Base-by-base conservation (phyloP, 2,113 vertebrate genomes). In the Syngnathus scovelli region DNA sequence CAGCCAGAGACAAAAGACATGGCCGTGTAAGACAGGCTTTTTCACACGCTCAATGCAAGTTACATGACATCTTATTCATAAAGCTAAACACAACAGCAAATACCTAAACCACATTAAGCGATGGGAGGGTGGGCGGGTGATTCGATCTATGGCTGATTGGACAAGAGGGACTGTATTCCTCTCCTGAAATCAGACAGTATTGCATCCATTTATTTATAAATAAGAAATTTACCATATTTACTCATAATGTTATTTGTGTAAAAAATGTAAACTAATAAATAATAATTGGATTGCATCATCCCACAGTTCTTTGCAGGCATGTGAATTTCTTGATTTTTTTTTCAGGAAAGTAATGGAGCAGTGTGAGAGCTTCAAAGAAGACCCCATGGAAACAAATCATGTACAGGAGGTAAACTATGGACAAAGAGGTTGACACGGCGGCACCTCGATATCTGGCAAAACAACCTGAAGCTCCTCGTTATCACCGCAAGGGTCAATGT, bases 281-380 rank as follows among this genome's bases (percentile, higher is more conserved):
- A 33, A 33, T 33, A 33, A 33, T 33, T 33, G 4, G 27, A 58
- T 44, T 62, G 41, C 21, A 62, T 16, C 13, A 23, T 23, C 6
- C n/a, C 19, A 18, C n/a, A 43, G 21, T 43, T 43, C 11, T 16
- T 18, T 64, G 16, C 10, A 16, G 23, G 1, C 43, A 21, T 27
- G 41, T 33, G 37, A 49, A 49, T 44, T 6, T 43, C 2, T 23
- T 9, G 6, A 58, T 21, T 41, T 62, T 44, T 72, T 79, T 79
- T 78, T 19, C 89, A 98, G 96, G 83, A 97, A 96, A 90, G 96
- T 99, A 74, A 95, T 95, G 85, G 94, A 95, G 79, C 95, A 95
- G 78, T 98, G 96, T 90, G 92, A 93, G 85, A 95, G 88, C 90
- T 99, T 95, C 90, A 96, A 94, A 88, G 95, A 98, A 71, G 94